Conservation (phyloP, 2,888 invertebrate genomes). For the Cataglyphis livida region DNA sequence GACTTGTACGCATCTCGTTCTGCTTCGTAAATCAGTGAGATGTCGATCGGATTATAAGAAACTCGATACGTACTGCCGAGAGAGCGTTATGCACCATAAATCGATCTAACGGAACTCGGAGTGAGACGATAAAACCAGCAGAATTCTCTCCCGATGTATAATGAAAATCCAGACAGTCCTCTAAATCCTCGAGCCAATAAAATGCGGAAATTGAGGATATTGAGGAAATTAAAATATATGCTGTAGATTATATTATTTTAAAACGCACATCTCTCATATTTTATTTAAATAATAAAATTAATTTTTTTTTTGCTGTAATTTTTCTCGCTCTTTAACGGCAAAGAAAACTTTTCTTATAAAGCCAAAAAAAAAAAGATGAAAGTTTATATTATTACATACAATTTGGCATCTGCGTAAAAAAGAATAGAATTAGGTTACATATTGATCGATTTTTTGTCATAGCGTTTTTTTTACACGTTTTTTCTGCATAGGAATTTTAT, state of each 20-base stretch:
- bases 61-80: conserved; percentile 24
- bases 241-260: conserved; percentile 20
- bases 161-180: conserved; percentile 32
- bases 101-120: conserved; percentile 49
- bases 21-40: conserved; percentile 48
- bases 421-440: neutral
- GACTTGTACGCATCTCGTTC: conserved; percentile 33
- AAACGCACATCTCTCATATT: neutral
- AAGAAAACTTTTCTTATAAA: neutral
- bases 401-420: neutral
- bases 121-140: conserved; percentile 36
- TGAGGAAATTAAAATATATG: conserved; percentile 3
- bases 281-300: conserved; percentile 11
- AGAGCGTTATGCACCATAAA: conserved; percentile 41
- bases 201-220: conserved; percentile 1
- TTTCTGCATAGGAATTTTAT: neutral
- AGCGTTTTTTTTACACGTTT: neutral
- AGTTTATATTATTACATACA: neutral
- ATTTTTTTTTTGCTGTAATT: neutral
- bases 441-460: neutral
- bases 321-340: neutral
- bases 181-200: conserved; percentile 13
- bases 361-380: neutral
- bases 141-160: conserved; percentile 21
- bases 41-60: conserved; percentile 52